Evolutionary conservation across 2,113 vertebrate genomes (phyloP), one percentile per base, ranked within the genome.

Genomic region (Pampusana beccarii): DNA sequence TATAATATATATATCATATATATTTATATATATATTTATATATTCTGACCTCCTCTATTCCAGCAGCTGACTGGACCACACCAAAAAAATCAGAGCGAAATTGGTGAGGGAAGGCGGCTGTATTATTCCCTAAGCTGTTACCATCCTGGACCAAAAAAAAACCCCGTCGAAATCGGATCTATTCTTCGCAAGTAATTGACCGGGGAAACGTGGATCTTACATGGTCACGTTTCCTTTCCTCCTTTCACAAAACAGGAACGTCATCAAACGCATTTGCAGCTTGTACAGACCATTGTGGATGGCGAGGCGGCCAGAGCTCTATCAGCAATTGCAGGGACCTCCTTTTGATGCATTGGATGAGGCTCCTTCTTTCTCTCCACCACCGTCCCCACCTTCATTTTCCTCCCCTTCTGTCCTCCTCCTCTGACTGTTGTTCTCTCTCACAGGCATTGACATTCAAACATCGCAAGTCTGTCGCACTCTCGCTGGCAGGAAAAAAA

Each of bases 381-480:
- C 90, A 91, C 79, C 94, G 60, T 92, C 86, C 92, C 94, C 96
- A 91, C 92, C 91, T 92, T 92, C 91, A 94, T 93, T 95, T 93
- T 95, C 94, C 93, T 96, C 93, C 80, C 93, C 85, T 94, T 90
- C 96, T 91, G 92, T 96, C 91, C 92, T 95, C 88, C 95, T 95
- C 87, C 89, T 90, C 93, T 81, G 69, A 88, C 89, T 95, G 94
- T 93, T 96, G 92, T 93, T 94, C 93, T 95, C 97, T 86, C 93
- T 97, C 93, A 97, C 92, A 95, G 93, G 95, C 97, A 97, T 96
- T 96, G 96, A 97, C 96, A 95, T 95, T 96, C 92, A 94, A 96
- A 94, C 97, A 98, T 97, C 53, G 80, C 97, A 96, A 94, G 90
- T 75, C 94, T 96, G 91, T 96, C 94, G 96, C 95, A 91, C 96